Evolutionary conservation across 2,113 vertebrate species (phyloP).

Genomic region (Pachypanchax playfairii): DNA sequence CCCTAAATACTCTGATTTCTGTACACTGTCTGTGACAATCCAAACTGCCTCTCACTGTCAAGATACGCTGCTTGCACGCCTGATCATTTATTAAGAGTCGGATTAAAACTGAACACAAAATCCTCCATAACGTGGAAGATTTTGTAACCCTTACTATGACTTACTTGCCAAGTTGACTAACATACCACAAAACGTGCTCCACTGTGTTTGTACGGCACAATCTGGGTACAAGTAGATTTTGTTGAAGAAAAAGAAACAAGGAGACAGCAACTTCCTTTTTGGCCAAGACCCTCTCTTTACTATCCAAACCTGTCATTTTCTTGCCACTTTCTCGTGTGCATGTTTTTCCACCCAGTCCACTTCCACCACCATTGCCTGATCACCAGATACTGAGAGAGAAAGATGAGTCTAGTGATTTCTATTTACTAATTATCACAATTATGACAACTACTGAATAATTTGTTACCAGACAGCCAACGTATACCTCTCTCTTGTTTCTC

Average conservation of each 20-base stretch:
- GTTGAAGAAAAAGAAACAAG: background rate
- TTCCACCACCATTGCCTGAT: conserved; percentile 62
- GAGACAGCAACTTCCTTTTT: background rate
- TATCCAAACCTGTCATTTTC: conserved; percentile 48
- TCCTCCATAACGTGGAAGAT: background rate
- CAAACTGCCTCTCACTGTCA: background rate
- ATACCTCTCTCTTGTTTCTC: conserved; percentile 80
- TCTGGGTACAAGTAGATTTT: background rate
- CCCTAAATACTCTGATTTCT: background rate
- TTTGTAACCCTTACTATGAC: background rate
- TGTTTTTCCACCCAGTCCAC: conserved; percentile 53
- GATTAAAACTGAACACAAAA: background rate
- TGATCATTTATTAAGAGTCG: background rate
- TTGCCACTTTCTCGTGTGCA: conserved; percentile 56
- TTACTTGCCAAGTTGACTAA: conserved; percentile 19
- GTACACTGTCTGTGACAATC: background rate
- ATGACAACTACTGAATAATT: conserved; percentile 67
- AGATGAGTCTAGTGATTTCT: conserved; percentile 61
- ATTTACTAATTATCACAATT: conserved; percentile 56
- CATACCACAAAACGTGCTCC: background rate
- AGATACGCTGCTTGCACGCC: background rate
- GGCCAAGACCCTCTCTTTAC: conserved; percentile 73
- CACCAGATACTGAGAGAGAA: conserved; percentile 73
- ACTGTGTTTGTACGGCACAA: conserved; percentile 1
- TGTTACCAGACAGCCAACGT: conserved; percentile 73